Evolutionary conservation across 2,888 invertebrate species (phyloP), one percentile per base, ranked within the genome.

Genomic region (Dynastes hyllus): DNA sequence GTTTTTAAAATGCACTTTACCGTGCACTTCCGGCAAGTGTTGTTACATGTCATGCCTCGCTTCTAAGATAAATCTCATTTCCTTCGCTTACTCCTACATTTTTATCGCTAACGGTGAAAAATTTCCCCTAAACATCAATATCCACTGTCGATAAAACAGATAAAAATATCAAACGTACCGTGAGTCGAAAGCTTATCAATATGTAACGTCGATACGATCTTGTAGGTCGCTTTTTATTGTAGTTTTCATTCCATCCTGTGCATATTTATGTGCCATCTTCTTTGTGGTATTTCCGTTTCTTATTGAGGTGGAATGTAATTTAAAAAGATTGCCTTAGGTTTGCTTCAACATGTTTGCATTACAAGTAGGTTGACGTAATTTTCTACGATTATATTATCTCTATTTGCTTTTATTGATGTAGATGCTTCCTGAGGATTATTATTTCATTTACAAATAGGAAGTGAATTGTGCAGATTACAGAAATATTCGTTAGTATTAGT

Each of bases 151-250:
- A 51, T 71, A 71, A 71, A 71, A 71, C 50, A 71, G 71, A 71
- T 71, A 71, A 71, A 71, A 71, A 71, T 55, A 73, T 73, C 73
- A 73, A 73, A 73, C 73, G 58, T 58, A 58, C 58, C 58, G 73
- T 73, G 71, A 2, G 45, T 73, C 40, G 73, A 58, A 73, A 58
- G 40, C 73, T 73, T 73, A 73, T 73, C 73, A 73, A 58, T 73
- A 73, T 73, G 73, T 40, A 58, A 55, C 37, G 71, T 51, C 67
- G 67, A 27, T 50, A 32, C 29, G 69, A 51, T 50, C 69, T 51
- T 51, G 69, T 69, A 69, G 27, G 69, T 51, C 29, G 55, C 40
- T 73, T 32, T 73, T 55, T 58, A 32, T 58, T 73, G 40, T 73
- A 73, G 51, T 73, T 58, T 40, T 55, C 40, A 51, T 58, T 73